Conservation (phyloP, 1,140 invertebrate genomes). For the Neomicropteryx cornuta region DNA sequence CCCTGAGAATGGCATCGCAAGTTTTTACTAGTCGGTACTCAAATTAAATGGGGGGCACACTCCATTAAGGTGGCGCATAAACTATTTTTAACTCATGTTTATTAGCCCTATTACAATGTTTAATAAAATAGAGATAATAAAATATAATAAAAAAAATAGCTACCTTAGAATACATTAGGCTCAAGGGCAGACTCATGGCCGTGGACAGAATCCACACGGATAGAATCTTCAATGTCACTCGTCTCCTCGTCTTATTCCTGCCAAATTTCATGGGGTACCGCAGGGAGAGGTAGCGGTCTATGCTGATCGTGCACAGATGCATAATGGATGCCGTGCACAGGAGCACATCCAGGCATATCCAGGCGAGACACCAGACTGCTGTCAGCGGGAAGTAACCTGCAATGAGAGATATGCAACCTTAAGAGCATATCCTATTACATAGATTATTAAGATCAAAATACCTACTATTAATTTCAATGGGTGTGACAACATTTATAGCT, state of each 20-base stretch:
- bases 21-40: too few relatives aligned
- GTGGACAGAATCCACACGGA: constrained; percentile 85
- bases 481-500: too few relatives aligned
- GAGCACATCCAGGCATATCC: constrained; percentile 86
- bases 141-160: constrained; percentile 10
- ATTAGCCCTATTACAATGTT: too few relatives aligned
- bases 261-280: constrained; percentile 84
- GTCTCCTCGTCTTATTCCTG: constrained; percentile 73
- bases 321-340: constrained; percentile 94
- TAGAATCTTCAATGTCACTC: constrained; percentile 81
- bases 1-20: too few relatives aligned
- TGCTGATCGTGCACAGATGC: constrained; percentile 91
- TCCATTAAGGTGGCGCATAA: too few relatives aligned
- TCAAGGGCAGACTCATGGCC: constrained; percentile 78
- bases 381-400: constrained; percentile 73
- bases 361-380: constrained; percentile 71
- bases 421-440: too few relatives aligned
- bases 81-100: too few relatives aligned
- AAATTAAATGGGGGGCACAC: too few relatives aligned
- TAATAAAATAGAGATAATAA: too few relatives aligned
- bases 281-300: constrained; percentile 80
- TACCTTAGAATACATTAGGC: constrained; percentile 80
- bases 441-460: too few relatives aligned
- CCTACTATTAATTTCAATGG: too few relatives aligned
- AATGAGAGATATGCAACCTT: constrained; percentile 19